Conservation (phyloP, 1,140 invertebrate species). For the Ridgeia piscesae region DNA sequence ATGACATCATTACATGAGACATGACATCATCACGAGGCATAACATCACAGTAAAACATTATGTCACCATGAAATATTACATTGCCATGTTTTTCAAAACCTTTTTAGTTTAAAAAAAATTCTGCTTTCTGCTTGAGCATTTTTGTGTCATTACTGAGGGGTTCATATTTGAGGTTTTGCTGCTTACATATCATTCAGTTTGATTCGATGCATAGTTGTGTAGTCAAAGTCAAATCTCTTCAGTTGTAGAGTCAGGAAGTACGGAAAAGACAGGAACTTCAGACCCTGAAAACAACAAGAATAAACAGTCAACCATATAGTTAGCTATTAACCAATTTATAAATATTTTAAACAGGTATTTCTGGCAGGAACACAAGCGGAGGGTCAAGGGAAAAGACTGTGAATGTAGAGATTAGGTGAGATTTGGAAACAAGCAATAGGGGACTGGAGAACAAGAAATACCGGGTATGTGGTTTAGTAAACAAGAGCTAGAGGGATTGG, state of each 20-base stretch:
- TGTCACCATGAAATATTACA: no score
- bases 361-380: no score
- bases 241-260: constrained; percentile 86
- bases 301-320: background rate
- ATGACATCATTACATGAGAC: background rate
- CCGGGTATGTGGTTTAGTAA: no score
- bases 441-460: no score
- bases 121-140: background rate
- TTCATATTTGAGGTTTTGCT: background rate
- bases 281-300: constrained; percentile 61
- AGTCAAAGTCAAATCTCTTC: constrained; percentile 91
- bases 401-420: no score
- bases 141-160: background rate
- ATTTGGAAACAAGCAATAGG: no score
- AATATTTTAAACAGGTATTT: background rate
- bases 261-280: constrained; percentile 85
- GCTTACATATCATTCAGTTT: constrained; percentile 86
- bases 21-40: background rate
- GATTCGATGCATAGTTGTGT: constrained; percentile 79
- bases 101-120: no score
- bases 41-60: no score
- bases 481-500: no score
- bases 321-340: background rate
- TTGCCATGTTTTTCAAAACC: no score
- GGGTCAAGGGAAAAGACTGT: no score